Evolutionary conservation across 2,113 vertebrate genomes (phyloP).

Genomic region (Entomyzon cyanotis): DNA sequence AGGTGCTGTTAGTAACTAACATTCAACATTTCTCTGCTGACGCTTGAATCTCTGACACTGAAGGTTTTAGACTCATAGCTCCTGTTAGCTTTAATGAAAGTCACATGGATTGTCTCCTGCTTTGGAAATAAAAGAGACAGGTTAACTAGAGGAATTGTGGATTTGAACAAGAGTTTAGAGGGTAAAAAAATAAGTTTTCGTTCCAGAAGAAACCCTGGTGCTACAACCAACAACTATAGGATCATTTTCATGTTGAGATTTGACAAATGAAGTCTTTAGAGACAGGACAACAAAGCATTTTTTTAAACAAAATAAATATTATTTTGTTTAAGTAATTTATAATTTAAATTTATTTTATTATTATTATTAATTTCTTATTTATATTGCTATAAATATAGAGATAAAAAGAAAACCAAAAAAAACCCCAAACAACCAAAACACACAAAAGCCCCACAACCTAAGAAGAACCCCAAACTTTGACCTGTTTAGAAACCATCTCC

Average conservation of each 20-base stretch:
- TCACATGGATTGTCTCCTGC: not conserved
- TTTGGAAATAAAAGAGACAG: slow-evolving; percentile 16
- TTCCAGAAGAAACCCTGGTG: not conserved
- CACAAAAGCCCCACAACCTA: not conserved
- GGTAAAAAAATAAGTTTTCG: not conserved
- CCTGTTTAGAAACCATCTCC: not conserved
- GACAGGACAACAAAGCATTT: not conserved
- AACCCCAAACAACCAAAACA: not conserved
- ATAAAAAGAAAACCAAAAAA: not conserved
- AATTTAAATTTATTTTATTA: too few species aligned
- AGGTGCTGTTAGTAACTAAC: slow-evolving; percentile 51
- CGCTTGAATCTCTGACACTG: slow-evolving; percentile 6
- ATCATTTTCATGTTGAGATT: not conserved
- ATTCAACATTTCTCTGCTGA: slow-evolving; percentile 22
- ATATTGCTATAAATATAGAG: not conserved
- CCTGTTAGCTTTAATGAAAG: slow-evolving; percentile 6
- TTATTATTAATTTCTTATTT: too few species aligned
- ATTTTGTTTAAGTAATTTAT: too few species aligned
- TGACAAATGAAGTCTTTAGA: not conserved
- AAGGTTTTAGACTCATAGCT: not conserved
- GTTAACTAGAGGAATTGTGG: not conserved
- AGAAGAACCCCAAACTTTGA: not conserved
- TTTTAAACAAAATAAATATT: not conserved
- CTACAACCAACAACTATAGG: not conserved
- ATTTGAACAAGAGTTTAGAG: not conserved